Evolutionary conservation across 2,797 vertebrate genomes (phyloP), one percentile per base, ranked within the genome.

Genomic region (Hemitrygon akajei): DNA sequence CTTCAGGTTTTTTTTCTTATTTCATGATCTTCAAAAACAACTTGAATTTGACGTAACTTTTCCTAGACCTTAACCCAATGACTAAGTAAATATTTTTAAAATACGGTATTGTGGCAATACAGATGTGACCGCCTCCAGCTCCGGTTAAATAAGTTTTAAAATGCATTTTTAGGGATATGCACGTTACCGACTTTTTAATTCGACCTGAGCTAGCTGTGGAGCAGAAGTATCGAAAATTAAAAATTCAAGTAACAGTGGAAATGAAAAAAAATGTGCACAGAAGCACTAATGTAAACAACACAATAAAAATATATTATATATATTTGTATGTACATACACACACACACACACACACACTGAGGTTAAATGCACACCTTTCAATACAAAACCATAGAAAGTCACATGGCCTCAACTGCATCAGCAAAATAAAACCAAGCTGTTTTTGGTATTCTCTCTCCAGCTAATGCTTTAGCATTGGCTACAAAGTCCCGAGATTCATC

Each of bases 351-450:
- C n/a, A 97, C 95, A 95, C 94, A 97, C 96, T 69, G 97, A 94
- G 97, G 96, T 97, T 97, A 97, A 97, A 96, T 97, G 97, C 97
- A 97, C 96, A 97, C 97, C 96, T 96, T 96, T 97, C 96, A 97
- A 95, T 97, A 97, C 97, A 97, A 97, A 76, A 97, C 97, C 96
- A 97, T 97, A 97, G 97, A 97, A 97, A 97, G 96, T 76, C 47
- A 93, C 60, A 77, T 37, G 58, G 76, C 75, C 77, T 66, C 93
- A 93, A 79, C 9, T 47, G 34, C n/a, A 25, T 69, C 93, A 75
- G 25, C 25, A 25, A 84, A 81, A 94, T 87, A 75, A 75, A 75
- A 75, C 69, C 18, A 76, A 93, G 91, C 91, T 37, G 73, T 14
- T 37, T 56, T 75, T 91, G 40, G 34, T 93, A 56, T 47, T 69